Evolutionary conservation across 2,888 invertebrate species (phyloP).

Genomic region (Heliconius charithonia): DNA sequence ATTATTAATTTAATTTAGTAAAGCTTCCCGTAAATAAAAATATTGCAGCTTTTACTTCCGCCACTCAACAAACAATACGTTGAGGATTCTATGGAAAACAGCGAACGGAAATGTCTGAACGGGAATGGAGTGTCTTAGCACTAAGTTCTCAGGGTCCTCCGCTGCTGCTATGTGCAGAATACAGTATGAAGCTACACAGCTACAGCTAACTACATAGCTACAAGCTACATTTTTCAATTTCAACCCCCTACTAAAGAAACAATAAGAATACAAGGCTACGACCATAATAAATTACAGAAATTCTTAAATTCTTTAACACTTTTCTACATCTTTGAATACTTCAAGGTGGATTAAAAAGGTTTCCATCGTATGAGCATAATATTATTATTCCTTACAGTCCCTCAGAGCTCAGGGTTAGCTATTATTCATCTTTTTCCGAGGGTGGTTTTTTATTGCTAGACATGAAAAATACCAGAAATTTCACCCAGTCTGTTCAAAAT

Average conservation of each 20-base stretch:
- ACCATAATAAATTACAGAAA: slow-evolving; percentile 29
- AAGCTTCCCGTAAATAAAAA: no score
- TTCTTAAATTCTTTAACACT: slow-evolving; percentile 41
- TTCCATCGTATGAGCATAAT: slow-evolving; percentile 73
- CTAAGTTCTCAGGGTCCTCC: no score
- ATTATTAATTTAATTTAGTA: no score
- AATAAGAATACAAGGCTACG: not conserved
- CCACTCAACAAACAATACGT: no score
- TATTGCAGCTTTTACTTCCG: no score
- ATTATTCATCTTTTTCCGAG: slow-evolving; percentile 81
- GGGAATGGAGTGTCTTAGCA: no score
- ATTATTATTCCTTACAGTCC: slow-evolving; percentile 80
- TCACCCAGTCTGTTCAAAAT: slow-evolving; percentile 79
- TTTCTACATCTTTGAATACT: slow-evolving; percentile 52
- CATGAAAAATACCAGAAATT: slow-evolving; percentile 84
- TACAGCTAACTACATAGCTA: no score
- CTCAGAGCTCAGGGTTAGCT: slow-evolving; percentile 71
- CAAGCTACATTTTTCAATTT: not conserved
- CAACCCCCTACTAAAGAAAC: not conserved
- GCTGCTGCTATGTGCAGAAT: no score
- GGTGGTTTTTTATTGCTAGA: slow-evolving; percentile 81
- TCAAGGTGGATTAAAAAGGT: slow-evolving; percentile 71
- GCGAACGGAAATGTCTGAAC: no score
- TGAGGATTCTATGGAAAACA: no score
- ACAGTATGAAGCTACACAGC: no score